These are phyloP conservation scores for Crocallis elinguaria DNA, from an alignment of 2,888 invertebrate genomes.

Conservation along the genomic window DNA sequence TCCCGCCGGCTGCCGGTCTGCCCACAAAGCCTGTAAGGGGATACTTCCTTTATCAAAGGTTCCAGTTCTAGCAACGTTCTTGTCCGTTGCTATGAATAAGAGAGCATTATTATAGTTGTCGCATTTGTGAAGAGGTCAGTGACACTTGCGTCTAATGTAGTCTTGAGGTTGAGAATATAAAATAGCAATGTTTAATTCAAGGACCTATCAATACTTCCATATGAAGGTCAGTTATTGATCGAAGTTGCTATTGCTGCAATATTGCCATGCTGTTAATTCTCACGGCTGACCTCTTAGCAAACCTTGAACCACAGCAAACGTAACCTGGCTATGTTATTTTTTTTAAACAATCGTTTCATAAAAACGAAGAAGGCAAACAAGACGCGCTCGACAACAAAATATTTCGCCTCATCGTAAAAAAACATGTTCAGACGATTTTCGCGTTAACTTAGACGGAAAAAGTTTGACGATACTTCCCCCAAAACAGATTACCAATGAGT, in stretches of 20 bases:
- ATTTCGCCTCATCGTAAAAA: slow-evolving; percentile 11
- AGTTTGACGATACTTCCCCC: slow-evolving; percentile 28
- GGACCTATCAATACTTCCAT: no score
- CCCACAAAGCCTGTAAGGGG: slow-evolving; percentile 78
- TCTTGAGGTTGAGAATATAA: neutral
- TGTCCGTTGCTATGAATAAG: slow-evolving; percentile 53
- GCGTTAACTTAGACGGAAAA: slow-evolving; percentile 31
- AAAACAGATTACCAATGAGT: slow-evolving; percentile 25
- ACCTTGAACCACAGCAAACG: neutral
- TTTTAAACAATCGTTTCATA: neutral
- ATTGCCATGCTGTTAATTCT: no score
- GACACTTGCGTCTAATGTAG: slow-evolving; percentile 9
- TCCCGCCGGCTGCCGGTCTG: slow-evolving; percentile 64
- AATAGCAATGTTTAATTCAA: no score
- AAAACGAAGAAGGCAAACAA: neutral
- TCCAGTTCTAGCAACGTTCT: slow-evolving; percentile 65
- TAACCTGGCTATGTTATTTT: neutral
- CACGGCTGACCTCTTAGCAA: no score
- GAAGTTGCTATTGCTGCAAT: no score
- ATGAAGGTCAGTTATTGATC: no score
- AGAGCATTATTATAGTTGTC: slow-evolving; percentile 46
- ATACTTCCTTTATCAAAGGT: slow-evolving; percentile 81
- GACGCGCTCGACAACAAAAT: slow-evolving; percentile 11
- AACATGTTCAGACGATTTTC: slow-evolving; percentile 23
- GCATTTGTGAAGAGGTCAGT: slow-evolving; percentile 26